A percentile compares a stretch with the other conserved stretches of the same genome.
Evolutionary conservation across 2,113 vertebrate genomes (phyloP).

Genomic region (Neogobius melanostomus): DNA sequence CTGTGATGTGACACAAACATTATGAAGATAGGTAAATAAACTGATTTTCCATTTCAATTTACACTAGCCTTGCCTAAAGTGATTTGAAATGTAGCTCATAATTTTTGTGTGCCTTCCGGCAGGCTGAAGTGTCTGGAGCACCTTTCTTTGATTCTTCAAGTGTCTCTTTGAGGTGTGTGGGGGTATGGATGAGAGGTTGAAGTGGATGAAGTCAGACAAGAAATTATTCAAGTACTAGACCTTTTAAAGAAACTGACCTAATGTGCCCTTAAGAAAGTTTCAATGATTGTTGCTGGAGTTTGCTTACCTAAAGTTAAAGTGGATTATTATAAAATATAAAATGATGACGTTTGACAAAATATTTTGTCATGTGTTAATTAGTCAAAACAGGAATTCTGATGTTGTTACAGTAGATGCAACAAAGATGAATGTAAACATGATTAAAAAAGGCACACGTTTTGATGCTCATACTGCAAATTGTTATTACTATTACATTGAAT

Average conservation of each 20-base stretch:
- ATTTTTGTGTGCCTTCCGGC: background rate
- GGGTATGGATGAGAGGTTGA: background rate
- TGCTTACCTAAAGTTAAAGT: background rate
- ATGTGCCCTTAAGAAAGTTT: background rate
- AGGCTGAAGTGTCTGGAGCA: background rate
- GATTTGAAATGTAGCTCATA: background rate
- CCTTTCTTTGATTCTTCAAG: background rate
- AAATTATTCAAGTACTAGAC: background rate
- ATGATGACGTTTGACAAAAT: too few relatives aligned
- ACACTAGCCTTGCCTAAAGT: background rate
- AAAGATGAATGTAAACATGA: too few relatives aligned
- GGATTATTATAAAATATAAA: too few relatives aligned
- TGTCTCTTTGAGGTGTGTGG: background rate
- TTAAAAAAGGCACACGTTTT: too few relatives aligned
- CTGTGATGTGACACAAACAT: background rate
- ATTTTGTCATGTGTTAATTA: too few relatives aligned
- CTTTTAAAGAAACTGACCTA: background rate
- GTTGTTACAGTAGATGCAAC: too few relatives aligned
- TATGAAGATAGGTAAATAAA: background rate
- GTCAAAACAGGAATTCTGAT: too few relatives aligned
- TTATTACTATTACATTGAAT: too few relatives aligned
- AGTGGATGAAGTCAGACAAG: background rate
- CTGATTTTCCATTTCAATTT: background rate
- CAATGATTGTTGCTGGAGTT: background rate
- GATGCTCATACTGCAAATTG: too few relatives aligned